phyloP scores from a whole-genome alignment of 2,888 invertebrate species.

The Dryomyza anilis region DNA sequence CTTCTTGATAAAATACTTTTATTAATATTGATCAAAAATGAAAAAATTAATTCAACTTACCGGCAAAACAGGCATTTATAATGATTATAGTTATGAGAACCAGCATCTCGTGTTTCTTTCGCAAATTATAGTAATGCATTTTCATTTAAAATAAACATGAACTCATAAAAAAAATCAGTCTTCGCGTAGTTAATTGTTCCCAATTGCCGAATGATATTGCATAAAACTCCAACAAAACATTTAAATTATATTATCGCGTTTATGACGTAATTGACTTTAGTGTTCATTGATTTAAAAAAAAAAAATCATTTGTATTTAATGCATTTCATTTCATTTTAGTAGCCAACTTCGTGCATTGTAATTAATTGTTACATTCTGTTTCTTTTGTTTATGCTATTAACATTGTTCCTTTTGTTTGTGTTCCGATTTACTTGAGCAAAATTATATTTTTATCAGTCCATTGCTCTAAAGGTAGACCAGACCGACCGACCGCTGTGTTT shows the following conservation, averaged over 20 bases:
- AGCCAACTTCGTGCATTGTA: background rate
- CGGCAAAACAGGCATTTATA: slow-evolving; percentile 61
- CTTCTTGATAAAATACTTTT: too few relatives aligned
- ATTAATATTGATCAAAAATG: too few relatives aligned
- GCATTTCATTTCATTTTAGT: background rate
- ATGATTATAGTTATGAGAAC: slow-evolving; percentile 57
- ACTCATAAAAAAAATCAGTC: slow-evolving; percentile 49
- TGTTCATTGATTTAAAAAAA: too few relatives aligned
- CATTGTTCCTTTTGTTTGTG: background rate
- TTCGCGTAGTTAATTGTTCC: slow-evolving; percentile 37
- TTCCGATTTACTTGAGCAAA: too few relatives aligned
- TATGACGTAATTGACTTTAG: background rate
- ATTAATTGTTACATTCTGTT: background rate
- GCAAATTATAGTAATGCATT: slow-evolving; percentile 6
- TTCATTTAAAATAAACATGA: background rate
- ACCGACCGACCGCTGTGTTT: too few relatives aligned
- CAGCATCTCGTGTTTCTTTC: slow-evolving; percentile 50
- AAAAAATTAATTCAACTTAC: too few relatives aligned
- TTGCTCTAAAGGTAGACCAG: too few relatives aligned
- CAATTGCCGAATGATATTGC: background rate
- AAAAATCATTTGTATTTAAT: too few relatives aligned
- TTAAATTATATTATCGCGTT: too few relatives aligned
- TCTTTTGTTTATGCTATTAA: background rate
- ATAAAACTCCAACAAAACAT: background rate
- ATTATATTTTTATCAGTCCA: too few relatives aligned